Evolutionary conservation across 2,888 invertebrate genomes (phyloP), one percentile per base, ranked within the genome.

Genomic region (Lordiphosa andalusiaca): DNA sequence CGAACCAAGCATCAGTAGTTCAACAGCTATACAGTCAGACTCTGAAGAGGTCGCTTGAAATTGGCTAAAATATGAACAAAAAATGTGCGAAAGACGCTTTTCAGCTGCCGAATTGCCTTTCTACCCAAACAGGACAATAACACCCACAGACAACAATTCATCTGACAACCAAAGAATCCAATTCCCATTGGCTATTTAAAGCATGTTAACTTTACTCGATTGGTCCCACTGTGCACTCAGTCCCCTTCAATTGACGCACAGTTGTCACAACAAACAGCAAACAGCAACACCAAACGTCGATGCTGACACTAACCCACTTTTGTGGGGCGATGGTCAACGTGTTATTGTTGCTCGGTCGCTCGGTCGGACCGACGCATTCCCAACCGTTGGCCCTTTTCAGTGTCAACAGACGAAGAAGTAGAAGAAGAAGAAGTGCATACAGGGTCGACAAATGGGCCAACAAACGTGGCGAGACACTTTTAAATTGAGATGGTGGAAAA

Each of bases 301-400:
- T 47, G 58, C 53, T 71, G 73, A 78, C 73, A 78, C 65, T 73
- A 56, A 78, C 73, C 78, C 71, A 71, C 49, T 76, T 71, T n/a
- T 35, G n/a, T 65, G 50, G 25, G 25, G 6, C 30, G 30, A 30
- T 30, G 30, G 30, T 30, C 30, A 30, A 30, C 16, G 38, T 69
- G 38, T 69, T 36, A 55, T 53, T 52, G 48, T 42, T 30, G 41
- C 23, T 37, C 4, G 19, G 2, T 19, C n/a, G n/a, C n/a, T n/a
- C n/a, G n/a, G n/a, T 19, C 19, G 38, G 2, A 13, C n/a, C 42
- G 6, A 30, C 13, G 12, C 42, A 44, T 44, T 44, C 30, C 25
- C 30, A 44, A 6, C 33, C 33, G 13, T 53, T 52, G 42, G 23
- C 13, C 23, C 9, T 39, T 3, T 35, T 40, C 52, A 35, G 33